phyloP scores from a whole-genome alignment of 2,797 vertebrate species.

The Micromesistius poutassou region DNA sequence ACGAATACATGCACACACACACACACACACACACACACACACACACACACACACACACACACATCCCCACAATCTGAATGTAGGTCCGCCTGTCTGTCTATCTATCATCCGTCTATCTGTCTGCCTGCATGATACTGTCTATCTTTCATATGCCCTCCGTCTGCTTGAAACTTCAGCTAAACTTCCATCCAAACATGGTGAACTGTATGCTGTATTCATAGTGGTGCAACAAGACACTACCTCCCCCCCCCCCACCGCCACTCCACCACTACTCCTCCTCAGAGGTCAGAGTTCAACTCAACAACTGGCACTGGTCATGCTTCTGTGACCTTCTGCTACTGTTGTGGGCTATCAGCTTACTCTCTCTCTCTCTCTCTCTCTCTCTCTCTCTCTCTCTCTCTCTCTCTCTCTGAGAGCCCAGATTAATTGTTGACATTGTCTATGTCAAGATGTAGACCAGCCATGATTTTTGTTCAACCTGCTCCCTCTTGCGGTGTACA shows the following conservation, averaged over 20 bases:
- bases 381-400: neutral
- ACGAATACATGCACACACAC: no score
- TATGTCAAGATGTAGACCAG: no score
- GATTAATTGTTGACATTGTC: no score
- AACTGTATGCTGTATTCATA: slow-evolving; percentile 40
- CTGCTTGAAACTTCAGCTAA: neutral
- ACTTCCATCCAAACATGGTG: neutral
- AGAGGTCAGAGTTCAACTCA: slow-evolving; percentile 54
- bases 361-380: slow-evolving; percentile 3
- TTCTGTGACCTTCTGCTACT: slow-evolving; percentile 53
- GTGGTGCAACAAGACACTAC: slow-evolving; percentile 63
- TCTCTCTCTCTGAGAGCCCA: neutral
- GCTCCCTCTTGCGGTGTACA: no score
- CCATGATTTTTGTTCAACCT: no score
- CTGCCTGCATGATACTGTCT: neutral
- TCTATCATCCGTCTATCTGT: neutral
- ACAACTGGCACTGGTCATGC: slow-evolving; percentile 55
- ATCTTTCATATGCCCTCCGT: neutral
- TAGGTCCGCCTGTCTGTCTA: neutral
- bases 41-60: no score
- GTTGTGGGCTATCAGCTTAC: slow-evolving; percentile 41
- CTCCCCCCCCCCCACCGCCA: slow-evolving; percentile 27
- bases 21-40: no score
- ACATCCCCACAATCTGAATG: neutral
- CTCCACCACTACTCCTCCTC: neutral